These are phyloP conservation scores for Cuculus canorus DNA, from an alignment of 2,797 vertebrate species.

Conservation along the genomic window DNA sequence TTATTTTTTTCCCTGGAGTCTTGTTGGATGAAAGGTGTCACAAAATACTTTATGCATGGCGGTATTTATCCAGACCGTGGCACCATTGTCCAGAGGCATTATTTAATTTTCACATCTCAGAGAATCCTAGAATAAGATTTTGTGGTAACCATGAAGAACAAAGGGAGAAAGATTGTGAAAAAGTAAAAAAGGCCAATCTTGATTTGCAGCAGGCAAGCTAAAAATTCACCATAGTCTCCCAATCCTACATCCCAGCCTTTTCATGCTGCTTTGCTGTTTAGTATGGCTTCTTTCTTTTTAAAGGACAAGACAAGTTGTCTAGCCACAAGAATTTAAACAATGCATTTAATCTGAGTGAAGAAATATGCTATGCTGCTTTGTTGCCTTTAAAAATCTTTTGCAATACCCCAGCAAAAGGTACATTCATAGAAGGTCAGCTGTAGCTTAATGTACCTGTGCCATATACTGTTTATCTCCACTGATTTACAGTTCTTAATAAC, in stretches of 20 bases:
- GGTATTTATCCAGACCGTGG: neutral
- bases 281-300: neutral
- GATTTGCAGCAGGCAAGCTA: constrained; percentile 11
- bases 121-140: neutral
- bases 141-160: neutral
- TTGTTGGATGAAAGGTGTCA: neutral
- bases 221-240: constrained; percentile 11
- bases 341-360: constrained; percentile 57
- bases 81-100: neutral
- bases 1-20: neutral
- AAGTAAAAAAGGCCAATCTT: constrained; percentile 43
- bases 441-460: neutral
- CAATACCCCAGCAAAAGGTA: neutral
- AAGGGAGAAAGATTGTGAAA: constrained; percentile 12
- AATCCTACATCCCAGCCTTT: neutral
- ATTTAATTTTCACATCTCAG: constrained; percentile 39
- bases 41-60: neutral
- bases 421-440: neutral
- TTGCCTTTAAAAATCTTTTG: neutral
- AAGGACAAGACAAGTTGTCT: constrained; percentile 62
- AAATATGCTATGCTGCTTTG: constrained; percentile 28
- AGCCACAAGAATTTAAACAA: constrained; percentile 62
- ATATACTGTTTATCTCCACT: neutral
- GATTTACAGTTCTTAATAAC: neutral
- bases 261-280: neutral